Evolutionary conservation across 2,888 invertebrate genomes (phyloP).

Genomic region (Hirtodrosophila alboralis): DNA sequence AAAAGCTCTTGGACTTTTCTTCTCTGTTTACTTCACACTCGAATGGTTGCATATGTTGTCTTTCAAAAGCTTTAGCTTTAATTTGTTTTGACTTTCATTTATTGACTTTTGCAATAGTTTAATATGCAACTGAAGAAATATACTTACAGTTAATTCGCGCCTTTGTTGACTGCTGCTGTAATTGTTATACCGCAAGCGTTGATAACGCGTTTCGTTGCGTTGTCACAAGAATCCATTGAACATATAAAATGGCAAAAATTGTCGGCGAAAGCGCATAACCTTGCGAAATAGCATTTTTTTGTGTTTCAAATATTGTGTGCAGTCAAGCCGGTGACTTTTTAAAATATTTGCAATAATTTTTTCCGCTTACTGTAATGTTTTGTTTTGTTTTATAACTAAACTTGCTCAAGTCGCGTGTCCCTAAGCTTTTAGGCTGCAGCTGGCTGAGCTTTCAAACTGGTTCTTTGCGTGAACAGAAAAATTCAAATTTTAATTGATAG

Average conservation of each 20-base stretch:
- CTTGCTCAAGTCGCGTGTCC: background rate
- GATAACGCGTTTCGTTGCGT: conserved; percentile 66
- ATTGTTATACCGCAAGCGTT: conserved; percentile 70
- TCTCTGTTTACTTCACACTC: too few species aligned
- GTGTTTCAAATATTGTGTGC: conserved; percentile 3
- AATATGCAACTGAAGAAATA: background rate
- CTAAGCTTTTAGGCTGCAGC: conserved; percentile 27
- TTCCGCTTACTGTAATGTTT: conserved; percentile 1
- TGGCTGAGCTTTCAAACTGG: conserved; percentile 26
- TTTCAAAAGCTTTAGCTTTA: conserved; percentile 20
- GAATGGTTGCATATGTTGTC: background rate
- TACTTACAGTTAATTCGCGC: conserved; percentile 58
- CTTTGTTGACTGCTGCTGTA: conserved; percentile 40
- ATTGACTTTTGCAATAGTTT: conserved; percentile 38
- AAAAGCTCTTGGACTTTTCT: too few species aligned
- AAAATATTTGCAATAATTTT: conserved; percentile 1
- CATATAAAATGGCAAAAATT: conserved; percentile 71
- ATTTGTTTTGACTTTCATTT: conserved; percentile 5
- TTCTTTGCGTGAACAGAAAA: conserved; percentile 17
- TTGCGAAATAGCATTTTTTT: conserved; percentile 69
- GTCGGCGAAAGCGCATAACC: conserved; percentile 60
- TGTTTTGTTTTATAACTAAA: conserved; percentile 55
- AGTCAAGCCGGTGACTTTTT: conserved; percentile 17
- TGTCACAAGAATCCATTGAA: conserved; percentile 77
- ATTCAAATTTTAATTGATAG: too few species aligned